These are phyloP conservation scores for Euthynnus affinis DNA, from an alignment of 2,797 vertebrate genomes.

Conservation along the genomic window DNA sequence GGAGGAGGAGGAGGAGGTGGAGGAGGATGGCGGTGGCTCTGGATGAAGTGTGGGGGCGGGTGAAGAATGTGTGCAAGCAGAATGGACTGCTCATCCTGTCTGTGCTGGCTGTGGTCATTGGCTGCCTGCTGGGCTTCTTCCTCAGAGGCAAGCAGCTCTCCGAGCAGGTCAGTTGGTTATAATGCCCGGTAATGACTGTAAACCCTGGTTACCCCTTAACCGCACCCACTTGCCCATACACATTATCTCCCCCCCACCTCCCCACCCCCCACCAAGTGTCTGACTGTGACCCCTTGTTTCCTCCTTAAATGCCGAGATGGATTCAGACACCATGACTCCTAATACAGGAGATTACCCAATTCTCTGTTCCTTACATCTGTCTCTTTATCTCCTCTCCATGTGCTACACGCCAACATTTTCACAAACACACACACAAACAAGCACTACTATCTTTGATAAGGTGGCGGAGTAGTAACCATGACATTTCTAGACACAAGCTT, in stretches of 20 bases:
- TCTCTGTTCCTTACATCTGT: slow-evolving; percentile 18
- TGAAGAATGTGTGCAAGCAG: slow-evolving; percentile 94
- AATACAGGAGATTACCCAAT: slow-evolving; percentile 22
- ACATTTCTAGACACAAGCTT: not conserved
- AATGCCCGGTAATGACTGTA: slow-evolving; percentile 7
- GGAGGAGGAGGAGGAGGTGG: slow-evolving; percentile 58
- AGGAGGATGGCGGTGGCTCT: slow-evolving; percentile 89
- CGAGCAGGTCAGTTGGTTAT: slow-evolving; percentile 90
- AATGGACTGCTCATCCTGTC: slow-evolving; percentile 97
- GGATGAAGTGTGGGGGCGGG: slow-evolving; percentile 89
- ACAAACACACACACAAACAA: not conserved
- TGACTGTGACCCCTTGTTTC: not conserved
- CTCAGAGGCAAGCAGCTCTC: slow-evolving; percentile 94
- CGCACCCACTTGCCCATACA: not conserved
- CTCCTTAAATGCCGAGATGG: not conserved
- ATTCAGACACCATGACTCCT: slow-evolving; percentile 17
- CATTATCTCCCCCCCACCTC: not conserved
- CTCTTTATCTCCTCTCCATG: slow-evolving; percentile 1
- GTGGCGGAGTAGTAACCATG: not conserved
- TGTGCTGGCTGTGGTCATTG: slow-evolving; percentile 94
- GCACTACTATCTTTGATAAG: not conserved
- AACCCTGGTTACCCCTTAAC: not conserved
- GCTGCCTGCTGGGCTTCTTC: slow-evolving; percentile 97
- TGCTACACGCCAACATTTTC: not conserved
- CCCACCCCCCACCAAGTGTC: not conserved